These are phyloP conservation scores for Larimichthys crocea DNA, from an alignment of 2,113 vertebrate species.

Conservation along the genomic window DNA sequence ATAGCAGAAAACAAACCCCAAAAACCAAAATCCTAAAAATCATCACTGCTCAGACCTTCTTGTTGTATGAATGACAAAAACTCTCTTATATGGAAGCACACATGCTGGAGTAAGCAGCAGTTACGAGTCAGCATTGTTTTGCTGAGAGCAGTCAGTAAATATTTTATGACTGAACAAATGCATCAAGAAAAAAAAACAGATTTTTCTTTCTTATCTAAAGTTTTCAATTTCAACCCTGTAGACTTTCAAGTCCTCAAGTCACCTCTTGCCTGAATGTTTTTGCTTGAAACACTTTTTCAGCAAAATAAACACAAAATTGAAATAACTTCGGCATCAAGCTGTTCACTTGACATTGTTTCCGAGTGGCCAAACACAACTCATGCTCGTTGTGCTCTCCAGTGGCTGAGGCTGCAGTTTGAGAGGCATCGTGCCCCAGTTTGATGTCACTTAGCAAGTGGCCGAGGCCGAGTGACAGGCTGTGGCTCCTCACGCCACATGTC, in stretches of 20 bases:
- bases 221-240: background rate
- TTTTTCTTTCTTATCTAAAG: constrained; percentile 7
- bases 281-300: background rate
- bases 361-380: background rate
- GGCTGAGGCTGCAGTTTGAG: constrained; percentile 35
- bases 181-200: background rate
- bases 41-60: background rate
- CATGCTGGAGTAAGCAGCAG: constrained; percentile 18
- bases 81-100: constrained; percentile 1
- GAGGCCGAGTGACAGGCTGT: constrained; percentile 57
- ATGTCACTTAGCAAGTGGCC: constrained; percentile 58
- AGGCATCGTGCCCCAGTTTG: constrained; percentile 26
- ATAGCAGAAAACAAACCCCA: background rate
- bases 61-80: background rate
- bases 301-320: background rate
- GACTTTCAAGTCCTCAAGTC: background rate
- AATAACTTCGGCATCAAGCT: background rate
- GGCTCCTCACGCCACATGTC: constrained; percentile 49
- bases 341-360: constrained; percentile 8
- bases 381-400: constrained; percentile 16
- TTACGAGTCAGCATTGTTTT: constrained; percentile 42
- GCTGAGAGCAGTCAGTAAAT: constrained; percentile 45
- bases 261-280: background rate
- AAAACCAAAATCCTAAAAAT: background rate
- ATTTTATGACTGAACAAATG: constrained; percentile 34